phyloP scores from a whole-genome alignment of 30 jellyfish, hydroid and myxozoan genomes.

The Turritopsis rubra region DNA sequence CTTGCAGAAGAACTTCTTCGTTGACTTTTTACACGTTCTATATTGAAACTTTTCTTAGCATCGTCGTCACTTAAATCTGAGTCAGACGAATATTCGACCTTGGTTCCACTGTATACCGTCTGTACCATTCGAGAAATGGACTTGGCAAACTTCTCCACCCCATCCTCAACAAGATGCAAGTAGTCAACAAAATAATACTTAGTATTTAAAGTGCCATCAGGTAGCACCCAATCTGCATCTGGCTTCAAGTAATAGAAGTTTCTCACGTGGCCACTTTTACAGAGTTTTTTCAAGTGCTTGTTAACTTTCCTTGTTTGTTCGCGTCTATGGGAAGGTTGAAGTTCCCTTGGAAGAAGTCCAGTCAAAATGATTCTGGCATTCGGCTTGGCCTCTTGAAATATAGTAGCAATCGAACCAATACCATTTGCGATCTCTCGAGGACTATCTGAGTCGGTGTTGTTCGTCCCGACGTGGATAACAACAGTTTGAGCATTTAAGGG shows the following conservation, averaged over 20 bases:
- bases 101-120: slow-evolving; percentile 65
- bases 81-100: slow-evolving; percentile 45
- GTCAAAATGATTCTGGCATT: slow-evolving; percentile 79
- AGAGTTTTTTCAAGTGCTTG: slow-evolving; percentile 61
- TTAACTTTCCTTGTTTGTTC: slow-evolving; percentile 60
- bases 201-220: slow-evolving; percentile 60
- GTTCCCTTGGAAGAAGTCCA: slow-evolving; percentile 89
- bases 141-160: slow-evolving; percentile 74
- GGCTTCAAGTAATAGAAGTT: slow-evolving; percentile 84
- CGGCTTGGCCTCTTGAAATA: slow-evolving; percentile 90
- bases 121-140: slow-evolving; percentile 57
- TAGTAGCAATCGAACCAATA: slow-evolving; percentile 68
- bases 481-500: slow-evolving; percentile 85
- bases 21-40: slow-evolving; percentile 16
- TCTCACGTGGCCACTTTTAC: slow-evolving; percentile 70
- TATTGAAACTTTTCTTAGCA: not conserved
- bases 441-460: slow-evolving; percentile 76
- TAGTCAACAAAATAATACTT: slow-evolving; percentile 61
- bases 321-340: slow-evolving; percentile 60
- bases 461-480: slow-evolving; percentile 89
- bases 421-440: slow-evolving; percentile 89
- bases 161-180: slow-evolving; percentile 77
- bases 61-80: slow-evolving; percentile 53
- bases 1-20: slow-evolving; percentile 33
- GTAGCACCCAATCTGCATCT: slow-evolving; percentile 78